phyloP scores from a whole-genome alignment of 2,113 vertebrate genomes.

The Lophura nycthemera region DNA sequence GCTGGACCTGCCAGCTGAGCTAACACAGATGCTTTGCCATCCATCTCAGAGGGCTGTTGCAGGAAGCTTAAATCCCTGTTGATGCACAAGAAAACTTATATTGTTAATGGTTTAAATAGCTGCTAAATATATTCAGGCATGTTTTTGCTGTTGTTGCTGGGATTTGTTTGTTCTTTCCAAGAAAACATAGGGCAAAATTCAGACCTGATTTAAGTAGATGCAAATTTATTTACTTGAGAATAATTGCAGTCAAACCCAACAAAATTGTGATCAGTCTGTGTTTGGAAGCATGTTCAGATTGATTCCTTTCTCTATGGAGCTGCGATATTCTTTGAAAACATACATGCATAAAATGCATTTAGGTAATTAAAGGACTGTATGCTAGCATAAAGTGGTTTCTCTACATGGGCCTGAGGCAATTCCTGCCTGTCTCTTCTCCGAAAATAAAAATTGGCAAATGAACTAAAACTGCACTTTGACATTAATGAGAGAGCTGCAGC shows the following conservation, averaged over 20 bases:
- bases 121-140: conserved; percentile 38
- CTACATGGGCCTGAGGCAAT: conserved; percentile 54
- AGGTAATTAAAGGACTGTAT: conserved; percentile 46
- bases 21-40: neutral
- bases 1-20: conserved; percentile 1
- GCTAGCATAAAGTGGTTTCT: conserved; percentile 45
- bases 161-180: conserved; percentile 5
- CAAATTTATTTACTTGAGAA: conserved; percentile 9
- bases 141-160: neutral
- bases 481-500: conserved; percentile 32
- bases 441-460: conserved; percentile 53
- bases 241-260: neutral
- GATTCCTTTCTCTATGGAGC: neutral
- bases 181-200: neutral
- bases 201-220: neutral
- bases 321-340: conserved; percentile 47
- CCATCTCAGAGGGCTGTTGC: neutral
- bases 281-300: conserved; percentile 8
- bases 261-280: neutral
- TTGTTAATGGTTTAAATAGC: conserved; percentile 24
- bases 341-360: too few species aligned
- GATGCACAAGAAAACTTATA: conserved; percentile 31
- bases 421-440: too few species aligned
- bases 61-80: conserved; percentile 49
- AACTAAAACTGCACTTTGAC: neutral